Evolutionary conservation across 1,140 invertebrate species (phyloP), one percentile per base, ranked within the genome.

Genomic region (Andricus grossulariae): DNA sequence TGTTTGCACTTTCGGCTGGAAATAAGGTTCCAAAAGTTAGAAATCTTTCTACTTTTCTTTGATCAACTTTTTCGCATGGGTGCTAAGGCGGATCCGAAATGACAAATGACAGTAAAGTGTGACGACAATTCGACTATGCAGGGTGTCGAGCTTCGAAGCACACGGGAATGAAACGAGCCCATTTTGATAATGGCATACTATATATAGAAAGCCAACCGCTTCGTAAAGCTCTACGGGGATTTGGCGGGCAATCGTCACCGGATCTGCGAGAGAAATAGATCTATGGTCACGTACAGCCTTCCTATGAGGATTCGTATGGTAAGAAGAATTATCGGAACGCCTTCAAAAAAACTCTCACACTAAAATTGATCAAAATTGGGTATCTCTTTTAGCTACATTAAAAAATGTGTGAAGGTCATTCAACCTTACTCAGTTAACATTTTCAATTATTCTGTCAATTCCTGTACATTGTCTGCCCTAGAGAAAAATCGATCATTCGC

Each of bases 171-270:
- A 90, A 90, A 89, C 85, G 81, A 88, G 83, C 85, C 87, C 88
- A 90, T 90, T 90, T 89, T 89, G 89, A 90, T 90, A 90, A 90
- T 90, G 86, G 86, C 77, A 83, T 76, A 79, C 83, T 86, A 88
- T 88, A 86, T 82, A 81, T 73, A 77, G 75, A 84, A 45, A 83
- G 81, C 80, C 84, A 85, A 80, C 55, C 84, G 82, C 71, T 85
- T 78, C 80, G 84, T 81, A 80, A 87, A 85, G 85, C 86, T 89
- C 87, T 86, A 80, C 82, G 74, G 84, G 88, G 89, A 90, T 90
- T 90, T 90, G 83, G 86, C 60, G 80, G 81, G 78, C 87, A 84
- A 87, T 88, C 86, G 87, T 80, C 77, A 80, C 78, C 71, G 81
- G 79, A 86, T 86, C 82, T 83, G 77, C 71, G 82, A 78, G 71